Base-by-base conservation (phyloP, 2,888 invertebrate species). In the Actias luna region DNA sequence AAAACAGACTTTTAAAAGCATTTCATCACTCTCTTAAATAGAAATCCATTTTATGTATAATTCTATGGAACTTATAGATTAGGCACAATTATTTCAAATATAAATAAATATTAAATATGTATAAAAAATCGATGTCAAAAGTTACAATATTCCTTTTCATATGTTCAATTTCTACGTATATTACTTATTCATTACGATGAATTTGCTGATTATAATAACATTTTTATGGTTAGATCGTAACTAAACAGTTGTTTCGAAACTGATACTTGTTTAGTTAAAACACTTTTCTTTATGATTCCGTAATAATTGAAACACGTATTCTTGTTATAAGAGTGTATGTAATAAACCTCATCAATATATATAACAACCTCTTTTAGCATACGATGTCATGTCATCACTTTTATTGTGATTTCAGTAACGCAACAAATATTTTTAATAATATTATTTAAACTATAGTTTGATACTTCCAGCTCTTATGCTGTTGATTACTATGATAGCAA, bases 131-230 rank as follows among this genome's bases (percentile, higher is more conserved):
- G 29, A 55, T 29, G 29, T 55, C 27, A 55, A 29, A 52, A 55
- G 16, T 16, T 58, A 57, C 18, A 31, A 42, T 29, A 39, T 62
- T 57, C 4, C 31, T 58, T 16, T 42, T 58, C 42, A 18, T 39
- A 18, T 57, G 57, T 29, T 61, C n/a, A 58, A 57, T 42, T 25
- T 22, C 57, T 62, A 58, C 58, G 16, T 58, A 58, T 42, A 5
- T 58, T 22, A 16, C 8, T 39, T 22, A 52, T 35, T 33, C n/a
- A 42, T 18, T 58, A 55, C 39, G 59, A 52, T 52, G 8, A 29
- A 29, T 55, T 16, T 55, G 55, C 55, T 55, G 1, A 29, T 55
- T 55, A 55, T 29, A 29, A 29, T 55, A 10, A 25, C 27, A 52
- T 4, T n/a, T 5, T 29, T n/a, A 29, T 16, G 27, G 29, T 29